phyloP scores from a whole-genome alignment of 2,113 vertebrate species.

The Bagarius yarrelli region DNA sequence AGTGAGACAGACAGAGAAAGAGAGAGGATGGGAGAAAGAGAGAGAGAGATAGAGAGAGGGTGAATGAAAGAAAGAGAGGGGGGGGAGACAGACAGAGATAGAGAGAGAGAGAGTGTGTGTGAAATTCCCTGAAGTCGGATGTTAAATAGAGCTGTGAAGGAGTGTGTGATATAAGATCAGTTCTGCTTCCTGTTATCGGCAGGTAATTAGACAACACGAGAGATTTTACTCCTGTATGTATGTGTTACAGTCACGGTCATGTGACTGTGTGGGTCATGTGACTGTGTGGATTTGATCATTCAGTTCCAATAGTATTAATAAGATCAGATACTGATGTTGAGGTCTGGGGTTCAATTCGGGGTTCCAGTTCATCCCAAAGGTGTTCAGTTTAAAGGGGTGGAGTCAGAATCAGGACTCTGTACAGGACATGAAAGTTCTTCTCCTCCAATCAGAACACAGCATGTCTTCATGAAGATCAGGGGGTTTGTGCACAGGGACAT shows the following conservation, averaged over 20 bases:
- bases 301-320: no score
- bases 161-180: slow-evolving; percentile 58
- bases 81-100: neutral
- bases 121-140: slow-evolving; percentile 61
- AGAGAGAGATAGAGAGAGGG: slow-evolving; percentile 52
- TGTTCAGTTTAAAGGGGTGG: no score
- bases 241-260: slow-evolving; percentile 14
- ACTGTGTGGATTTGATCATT: no score
- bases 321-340: no score
- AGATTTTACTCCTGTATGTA: slow-evolving; percentile 57
- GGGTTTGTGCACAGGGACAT: no score
- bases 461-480: no score
- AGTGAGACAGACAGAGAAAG: neutral
- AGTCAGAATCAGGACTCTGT: no score
- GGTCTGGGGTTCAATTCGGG: no score
- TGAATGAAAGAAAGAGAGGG: slow-evolving; percentile 43
- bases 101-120: slow-evolving; percentile 49
- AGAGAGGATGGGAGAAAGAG: slow-evolving; percentile 3
- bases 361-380: no score
- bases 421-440: no score
- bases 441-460: no score
- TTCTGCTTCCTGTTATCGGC: slow-evolving; percentile 58
- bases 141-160: slow-evolving; percentile 50
- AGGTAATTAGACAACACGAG: slow-evolving; percentile 64
- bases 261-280: no score